Evolutionary conservation across 30 jellyfish, hydroid and myxozoan genomes (phyloP).

Genomic region (Mastigias papua): DNA sequence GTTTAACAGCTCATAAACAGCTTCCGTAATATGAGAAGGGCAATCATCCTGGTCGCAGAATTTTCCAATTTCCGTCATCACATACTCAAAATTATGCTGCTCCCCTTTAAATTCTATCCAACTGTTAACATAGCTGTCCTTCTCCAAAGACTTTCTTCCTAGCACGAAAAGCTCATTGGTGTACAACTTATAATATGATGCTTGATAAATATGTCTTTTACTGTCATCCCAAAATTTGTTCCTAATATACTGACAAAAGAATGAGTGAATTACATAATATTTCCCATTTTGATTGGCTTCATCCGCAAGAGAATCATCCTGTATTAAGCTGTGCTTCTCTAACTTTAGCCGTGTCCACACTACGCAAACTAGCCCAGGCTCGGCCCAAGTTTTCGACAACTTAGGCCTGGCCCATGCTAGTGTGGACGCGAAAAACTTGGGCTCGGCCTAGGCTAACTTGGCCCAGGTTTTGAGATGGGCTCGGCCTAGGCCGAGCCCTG

Average conservation of each 20-base stretch:
- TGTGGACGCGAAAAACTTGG: too few species aligned
- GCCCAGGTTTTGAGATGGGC: too few species aligned
- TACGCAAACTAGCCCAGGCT: too few species aligned
- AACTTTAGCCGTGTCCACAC: too few species aligned
- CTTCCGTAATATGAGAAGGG: neutral
- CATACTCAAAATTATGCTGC: constrained; percentile 22
- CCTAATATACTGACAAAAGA: constrained; percentile 1
- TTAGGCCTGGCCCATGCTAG: too few species aligned
- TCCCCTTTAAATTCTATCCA: constrained; percentile 23
- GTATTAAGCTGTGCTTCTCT: constrained; percentile 11
- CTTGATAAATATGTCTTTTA: neutral
- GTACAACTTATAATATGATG: neutral
- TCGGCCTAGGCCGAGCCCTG: too few species aligned
- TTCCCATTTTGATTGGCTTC: neutral
- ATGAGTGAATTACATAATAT: constrained; percentile 6
- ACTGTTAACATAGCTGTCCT: neutral
- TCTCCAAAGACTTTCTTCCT: constrained; percentile 14
- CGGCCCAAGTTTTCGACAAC: too few species aligned
- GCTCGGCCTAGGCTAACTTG: too few species aligned
- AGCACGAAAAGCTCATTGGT: neutral
- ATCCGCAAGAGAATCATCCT: neutral
- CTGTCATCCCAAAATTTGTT: neutral
- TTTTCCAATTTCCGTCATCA: neutral
- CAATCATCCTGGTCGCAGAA: neutral
- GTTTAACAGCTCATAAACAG: neutral